A percentile compares a stretch with the other conserved stretches of the same genome.
Conservation (phyloP, 2,797 vertebrate species). For the Peromyscus melanophrys region DNA sequence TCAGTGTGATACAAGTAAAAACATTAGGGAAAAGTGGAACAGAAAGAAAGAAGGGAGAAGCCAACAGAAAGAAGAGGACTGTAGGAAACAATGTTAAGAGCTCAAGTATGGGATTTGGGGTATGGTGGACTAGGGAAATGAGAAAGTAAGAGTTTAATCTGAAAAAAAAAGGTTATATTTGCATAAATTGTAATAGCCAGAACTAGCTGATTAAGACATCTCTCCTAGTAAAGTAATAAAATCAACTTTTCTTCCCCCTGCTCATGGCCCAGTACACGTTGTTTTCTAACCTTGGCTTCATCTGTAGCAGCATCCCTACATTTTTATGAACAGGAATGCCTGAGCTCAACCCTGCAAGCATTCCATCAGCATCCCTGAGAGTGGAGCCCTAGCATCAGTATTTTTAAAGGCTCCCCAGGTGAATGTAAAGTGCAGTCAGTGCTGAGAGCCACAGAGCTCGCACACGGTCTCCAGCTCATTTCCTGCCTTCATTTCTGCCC, state of each 20-base stretch:
- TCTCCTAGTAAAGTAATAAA: conserved; percentile 25
- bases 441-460: conserved; percentile 70
- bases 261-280: not conserved
- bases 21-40: conserved; percentile 13
- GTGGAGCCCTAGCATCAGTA: conserved; percentile 43
- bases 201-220: conserved; percentile 22
- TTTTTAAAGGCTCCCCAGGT: conserved; percentile 77
- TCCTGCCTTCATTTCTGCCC: conserved; percentile 54
- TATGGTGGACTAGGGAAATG: not conserved
- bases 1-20: not conserved
- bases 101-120: not conserved
- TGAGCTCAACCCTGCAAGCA: not conserved
- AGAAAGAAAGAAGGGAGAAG: not conserved
- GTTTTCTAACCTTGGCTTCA: conserved; percentile 22
- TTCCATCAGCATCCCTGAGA: conserved; percentile 62
- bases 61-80: not conserved
- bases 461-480: conserved; percentile 57
- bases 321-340: not conserved
- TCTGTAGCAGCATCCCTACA: not conserved
- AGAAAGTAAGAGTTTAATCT: conserved; percentile 37
- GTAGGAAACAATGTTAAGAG: not conserved
- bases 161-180: not conserved
- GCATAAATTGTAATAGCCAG: not conserved
- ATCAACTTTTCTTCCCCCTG: not conserved
- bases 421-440: conserved; percentile 70